These are phyloP conservation scores for Platyura marginata DNA, from an alignment of 1,140 invertebrate species.

Conservation along the genomic window DNA sequence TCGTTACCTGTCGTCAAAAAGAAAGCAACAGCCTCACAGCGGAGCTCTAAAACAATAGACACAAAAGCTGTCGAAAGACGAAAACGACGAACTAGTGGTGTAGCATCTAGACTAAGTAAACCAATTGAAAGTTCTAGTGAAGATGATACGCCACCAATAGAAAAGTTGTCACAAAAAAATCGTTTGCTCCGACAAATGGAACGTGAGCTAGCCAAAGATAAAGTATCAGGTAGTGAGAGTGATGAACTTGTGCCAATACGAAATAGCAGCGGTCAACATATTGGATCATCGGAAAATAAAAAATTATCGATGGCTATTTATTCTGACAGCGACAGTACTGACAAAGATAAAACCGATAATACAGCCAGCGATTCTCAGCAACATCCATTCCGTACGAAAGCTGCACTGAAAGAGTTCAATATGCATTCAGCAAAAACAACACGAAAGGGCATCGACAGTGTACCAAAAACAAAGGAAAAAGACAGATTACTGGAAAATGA, in stretches of 20 bases:
- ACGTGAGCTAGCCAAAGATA: slow-evolving; percentile 33
- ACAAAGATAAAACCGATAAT: slow-evolving; percentile 28
- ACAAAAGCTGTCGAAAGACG: not conserved
- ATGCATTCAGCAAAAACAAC: slow-evolving; percentile 8
- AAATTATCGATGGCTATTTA: slow-evolving; percentile 42
- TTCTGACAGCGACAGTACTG: slow-evolving; percentile 47
- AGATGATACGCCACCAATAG: slow-evolving; percentile 23
- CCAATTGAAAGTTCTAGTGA: slow-evolving; percentile 37
- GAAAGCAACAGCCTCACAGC: slow-evolving; percentile 15
- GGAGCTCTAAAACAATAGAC: not conserved
- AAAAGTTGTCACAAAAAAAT: slow-evolving; percentile 19
- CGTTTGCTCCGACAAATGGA: slow-evolving; percentile 48
- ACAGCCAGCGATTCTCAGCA: slow-evolving; percentile 43
- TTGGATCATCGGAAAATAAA: slow-evolving; percentile 21
- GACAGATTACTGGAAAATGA: too few species aligned
- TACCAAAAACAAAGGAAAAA: too few species aligned
- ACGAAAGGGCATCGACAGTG: not conserved
- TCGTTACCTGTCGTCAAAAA: slow-evolving; percentile 22
- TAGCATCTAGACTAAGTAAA: slow-evolving; percentile 7
- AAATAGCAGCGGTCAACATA: slow-evolving; percentile 3
- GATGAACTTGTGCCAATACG: slow-evolving; percentile 47
- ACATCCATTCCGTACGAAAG: slow-evolving; percentile 54
- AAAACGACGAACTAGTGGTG: not conserved
- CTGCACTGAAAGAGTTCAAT: slow-evolving; percentile 62
- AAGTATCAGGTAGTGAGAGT: slow-evolving; percentile 38